Percentiles rank a stretch among this genome's conserved stretches.
Evolutionary conservation across 1,140 invertebrate genomes (phyloP).

Genomic region (Palaemon carinicauda): DNA sequence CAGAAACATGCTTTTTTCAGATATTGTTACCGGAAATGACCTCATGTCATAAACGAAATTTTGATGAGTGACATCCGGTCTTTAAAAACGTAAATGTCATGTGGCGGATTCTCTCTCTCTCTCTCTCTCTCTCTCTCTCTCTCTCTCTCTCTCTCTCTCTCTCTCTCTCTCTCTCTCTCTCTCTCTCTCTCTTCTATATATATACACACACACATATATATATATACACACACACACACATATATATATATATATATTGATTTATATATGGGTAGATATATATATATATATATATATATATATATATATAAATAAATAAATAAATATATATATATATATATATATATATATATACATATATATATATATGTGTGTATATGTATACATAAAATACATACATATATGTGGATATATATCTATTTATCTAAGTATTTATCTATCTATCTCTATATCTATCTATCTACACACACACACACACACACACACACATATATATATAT

Average conservation of each 20-base stretch:
- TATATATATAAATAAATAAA: conserved; percentile 5
- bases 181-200: too few species aligned
- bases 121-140: too few species aligned
- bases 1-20: too few species aligned
- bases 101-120: too few species aligned
- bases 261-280: neutral
- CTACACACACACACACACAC: neutral
- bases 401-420: neutral
- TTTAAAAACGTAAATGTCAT: too few species aligned
- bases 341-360: conserved; percentile 1
- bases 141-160: too few species aligned
- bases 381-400: neutral
- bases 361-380: neutral
- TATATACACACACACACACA: neutral
- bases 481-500: neutral
- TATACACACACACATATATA: neutral
- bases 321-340: conserved; percentile 17
- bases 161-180: too few species aligned
- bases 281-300: conserved; percentile 22
- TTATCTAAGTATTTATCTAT: neutral
- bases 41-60: too few species aligned
- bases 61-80: too few species aligned
- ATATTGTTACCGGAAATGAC: too few species aligned
- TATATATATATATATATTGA: neutral
- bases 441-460: neutral